Base-by-base conservation (phyloP, 2,888 invertebrate genomes). In the Linhomoeus sp. region DNA sequence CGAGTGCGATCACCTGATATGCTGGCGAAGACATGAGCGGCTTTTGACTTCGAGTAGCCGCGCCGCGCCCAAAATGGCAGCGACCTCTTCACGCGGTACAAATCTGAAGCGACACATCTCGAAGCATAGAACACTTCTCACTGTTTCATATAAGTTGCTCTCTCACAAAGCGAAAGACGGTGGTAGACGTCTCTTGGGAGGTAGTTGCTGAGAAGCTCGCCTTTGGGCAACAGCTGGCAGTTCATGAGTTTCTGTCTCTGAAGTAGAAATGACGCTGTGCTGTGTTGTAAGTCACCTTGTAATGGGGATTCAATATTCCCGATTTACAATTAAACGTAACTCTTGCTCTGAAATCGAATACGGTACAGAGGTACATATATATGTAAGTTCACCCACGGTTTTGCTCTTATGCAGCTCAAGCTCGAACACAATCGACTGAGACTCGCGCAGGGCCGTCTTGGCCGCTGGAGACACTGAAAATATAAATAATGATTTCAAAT, bases 341-440 rank as follows among this genome's bases (percentile, higher is more conserved):
- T n/a, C n/a, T n/a, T n/a, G n/a, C n/a, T n/a, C n/a, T n/a, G n/a
- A n/a, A n/a, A n/a, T n/a, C n/a, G n/a, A n/a, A n/a, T n/a, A n/a
- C n/a, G n/a, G n/a, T n/a, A n/a, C n/a, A n/a, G n/a, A 5, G 12
- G 12, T 29, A 9, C 29, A 5, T 29, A 9, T 29, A 5, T 29
- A 12, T 29, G 29, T 12, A 29, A 5, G 12, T 5, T 41, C 64
- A 14, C 66, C 57, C 26, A 70, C 63, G 9, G 72, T 71, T 54
- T 66, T 64, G 0, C 68, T 66, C 56, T 73, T 68, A 5, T 70
- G 71, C 36, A 74, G 60, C 57, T 73, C 72, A 46, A 74, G 61
- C 56, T 75, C 74, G 56, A 74, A 70, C 56, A 70, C 67, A 20
- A 73, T 66, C 33, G 66, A 63, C 50, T 73, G 69, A 9, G 70